Evolutionary conservation across 2,113 vertebrate species (phyloP), one percentile per base, ranked within the genome.

Genomic region (Verasper variegatus): DNA sequence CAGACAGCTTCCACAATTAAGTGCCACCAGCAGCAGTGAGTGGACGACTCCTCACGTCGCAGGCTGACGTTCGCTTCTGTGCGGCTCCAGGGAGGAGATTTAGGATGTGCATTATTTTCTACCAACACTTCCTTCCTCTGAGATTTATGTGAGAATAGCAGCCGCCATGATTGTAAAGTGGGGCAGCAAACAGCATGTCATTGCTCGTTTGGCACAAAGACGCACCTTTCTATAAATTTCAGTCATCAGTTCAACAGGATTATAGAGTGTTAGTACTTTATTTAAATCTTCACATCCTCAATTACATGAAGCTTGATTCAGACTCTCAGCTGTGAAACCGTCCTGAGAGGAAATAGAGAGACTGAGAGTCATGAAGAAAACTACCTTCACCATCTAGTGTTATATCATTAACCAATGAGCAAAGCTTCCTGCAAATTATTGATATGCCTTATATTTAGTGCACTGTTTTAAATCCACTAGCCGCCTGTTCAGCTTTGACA

Each of bases 1-100:
- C 20, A 59, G 68, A 40, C 56, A 51, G 64, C 59, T 60, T 61
- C 47, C 45, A 66, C 15, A 42, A 59, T 15, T 55, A 71, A 68
- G 54, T 45, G 40, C 31, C 59, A 52, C 17, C 63, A 27, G 49
- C 73, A 70, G 51, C 61, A 37, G 51, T 14, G 5, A 67, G 23
- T 52, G 45, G 23, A 56, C 18, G 35, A 17, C 24, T 11, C 9
- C 20, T 66, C 47, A 40, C 63, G 65, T 49, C 57, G 8, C 40
- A n/a, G 55, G 58, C 20, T 66, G 57, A 17, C 1, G 2, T 54
- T 26, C 51, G 24, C 23, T 9, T 42, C 47, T 31, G 47, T 51
- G 45, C 20, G 1, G 61, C 66, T 21, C n/a, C 56, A 2, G 47
- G 13, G 12, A 52, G 11, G 14, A 59, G 31, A 63, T 68, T 13